Base-by-base conservation (phyloP, 2,113 vertebrate genomes). In the Colinus virginianus region DNA sequence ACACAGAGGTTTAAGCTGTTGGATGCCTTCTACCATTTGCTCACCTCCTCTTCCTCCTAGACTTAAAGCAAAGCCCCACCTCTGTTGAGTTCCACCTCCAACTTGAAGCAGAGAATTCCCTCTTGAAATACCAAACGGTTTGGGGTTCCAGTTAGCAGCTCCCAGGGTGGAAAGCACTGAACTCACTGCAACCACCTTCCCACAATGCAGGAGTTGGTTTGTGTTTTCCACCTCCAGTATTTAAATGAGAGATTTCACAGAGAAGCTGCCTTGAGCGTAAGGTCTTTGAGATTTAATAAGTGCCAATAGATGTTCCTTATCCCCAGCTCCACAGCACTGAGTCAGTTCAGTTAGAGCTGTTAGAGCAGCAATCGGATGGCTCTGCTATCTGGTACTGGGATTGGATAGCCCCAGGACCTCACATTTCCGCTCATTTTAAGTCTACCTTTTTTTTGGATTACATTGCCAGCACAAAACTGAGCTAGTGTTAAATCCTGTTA, bases 341-440 rank as follows among this genome's bases (percentile, higher is more conserved):
- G 36, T 42, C 53, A 43, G 11, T 51, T 67, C 56, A 56, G 46
- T 20, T 5, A 4, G 0, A 40, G 15, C 4, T 1, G 32, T 14
- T 14, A 75, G 76, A 4, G 3, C 1, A 15, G 5, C 51, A 9
- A 4, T 34, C 80, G 67, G 68, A 25, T 9, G n/a, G 76, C 72
- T 86, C 21, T 32, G n/a, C 55, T 30, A 0, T 2, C 0, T 0
- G 11, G 6, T 21, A 5, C 8, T 13, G 34, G 75, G 63, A 38
- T 1, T 43, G n/a, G 13, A 40, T 0, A 61, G 79, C 53, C 59
- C 67, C 90, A 66, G 78, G 62, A 90, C 4, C 34, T 78, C 36
- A 11, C 12, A 32, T 12, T 63, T 38, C 56, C 45, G 32, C 17
- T 62, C 3, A 19, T 3, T 68, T 20, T 1, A 77, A 11, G 34